Evolutionary conservation across 2,888 invertebrate genomes (phyloP).

Genomic region (Nephrotoma guestfalica): DNA sequence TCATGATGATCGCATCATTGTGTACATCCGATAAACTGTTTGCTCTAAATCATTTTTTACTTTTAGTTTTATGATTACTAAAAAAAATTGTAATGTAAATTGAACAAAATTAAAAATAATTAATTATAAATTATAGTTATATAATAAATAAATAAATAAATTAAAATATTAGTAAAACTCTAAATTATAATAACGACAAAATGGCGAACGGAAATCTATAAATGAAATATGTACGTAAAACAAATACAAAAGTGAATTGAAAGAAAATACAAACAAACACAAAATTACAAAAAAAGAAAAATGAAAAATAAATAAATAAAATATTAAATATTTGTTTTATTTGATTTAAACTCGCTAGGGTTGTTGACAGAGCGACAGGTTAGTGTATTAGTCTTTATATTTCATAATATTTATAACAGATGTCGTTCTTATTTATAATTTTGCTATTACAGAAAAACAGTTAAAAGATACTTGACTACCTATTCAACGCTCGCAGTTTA

Average conservation of each 20-base stretch:
- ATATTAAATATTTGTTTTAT: not conserved
- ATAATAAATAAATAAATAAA: not conserved
- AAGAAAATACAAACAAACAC: not conserved
- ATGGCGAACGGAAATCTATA: not conserved
- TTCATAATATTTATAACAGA: no score
- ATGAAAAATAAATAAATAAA: not conserved
- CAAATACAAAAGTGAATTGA: not conserved
- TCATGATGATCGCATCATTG: not conserved
- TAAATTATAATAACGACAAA: not conserved
- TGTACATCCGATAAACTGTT: not conserved
- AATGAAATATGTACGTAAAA: not conserved
- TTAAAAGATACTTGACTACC: no score
- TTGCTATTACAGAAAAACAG: no score
- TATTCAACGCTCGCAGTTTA: no score
- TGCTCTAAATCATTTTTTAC: not conserved
- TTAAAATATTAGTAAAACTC: not conserved
- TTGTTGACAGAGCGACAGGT: no score
- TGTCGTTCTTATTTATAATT: no score
- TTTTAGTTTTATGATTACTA: not conserved
- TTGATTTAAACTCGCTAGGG: not conserved
- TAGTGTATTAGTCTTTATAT: no score
- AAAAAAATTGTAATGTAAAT: not conserved
- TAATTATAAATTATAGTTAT: not conserved
- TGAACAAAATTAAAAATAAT: not conserved
- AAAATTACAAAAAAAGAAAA: not conserved